Base-by-base conservation (phyloP, 2,888 invertebrate species). In the Kuschelorhynchus macadamiae region DNA sequence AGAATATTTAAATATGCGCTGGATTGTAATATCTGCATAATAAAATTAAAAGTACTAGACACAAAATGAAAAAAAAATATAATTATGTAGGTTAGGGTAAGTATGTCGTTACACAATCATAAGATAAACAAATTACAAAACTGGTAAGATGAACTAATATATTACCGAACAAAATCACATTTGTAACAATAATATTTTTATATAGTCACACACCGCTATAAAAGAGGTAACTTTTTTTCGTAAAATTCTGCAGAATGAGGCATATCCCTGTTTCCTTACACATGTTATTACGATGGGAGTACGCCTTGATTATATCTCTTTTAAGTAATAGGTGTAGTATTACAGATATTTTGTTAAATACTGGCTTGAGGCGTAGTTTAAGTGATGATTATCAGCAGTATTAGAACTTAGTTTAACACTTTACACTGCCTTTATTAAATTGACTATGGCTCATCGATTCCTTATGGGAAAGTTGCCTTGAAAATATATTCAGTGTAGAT, bases 301-400 rank as follows among this genome's bases (percentile, higher is more conserved):
- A 72, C 74, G 73, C 74, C 68, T 56, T 71, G 72, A 75, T 75
- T 74, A 75, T 75, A 72, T 73, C 71, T 65, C 57, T 67, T 72
- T 69, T 73, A 73, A 72, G 74, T 76, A 75, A 74, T 74, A 72
- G 74, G 74, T 75, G 73, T 76, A 72, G 74, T 68, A 76, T 75
- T 75, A 76, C 75, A 72, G 74, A 76, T 74, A 76, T 76, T 75
- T 74, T 68, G 72, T 74, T 75, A 75, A 75, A 75, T 73, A 75
- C 71, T 70, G 41, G 74, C 76, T 72, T 32, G 63, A 63, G 74
- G 76, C 75, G 52, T 12, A 56, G 57, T 56, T 56, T 56, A 71
- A 68, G 52, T n/a, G 42, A 70, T 62, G 74, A 74, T 75, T 66
- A 60, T 71, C 72, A 75, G 67, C 71, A 73, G 74, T 75, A 75